Base-by-base conservation (phyloP, 92 coral and sea anemone species). In the Porites cylindrica region DNA sequence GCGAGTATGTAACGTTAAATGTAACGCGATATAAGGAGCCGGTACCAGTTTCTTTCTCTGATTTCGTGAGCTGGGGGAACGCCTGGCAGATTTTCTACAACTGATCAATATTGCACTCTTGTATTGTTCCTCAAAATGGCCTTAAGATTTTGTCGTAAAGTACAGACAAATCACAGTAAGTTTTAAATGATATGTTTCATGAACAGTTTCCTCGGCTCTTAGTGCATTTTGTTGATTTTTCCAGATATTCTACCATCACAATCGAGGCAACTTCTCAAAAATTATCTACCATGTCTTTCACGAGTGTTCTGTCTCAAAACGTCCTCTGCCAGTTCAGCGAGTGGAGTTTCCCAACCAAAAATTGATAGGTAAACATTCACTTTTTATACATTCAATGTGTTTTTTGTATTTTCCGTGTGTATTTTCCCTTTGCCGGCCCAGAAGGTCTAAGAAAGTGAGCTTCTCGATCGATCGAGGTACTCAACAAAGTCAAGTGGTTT, bases 121-220 rank as follows among this genome's bases (percentile, higher is more conserved):
- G 60, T 26, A 53, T 80, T 67, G 75, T 12, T 19, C 47, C 38
- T 24, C 19, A 81, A 69, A 29, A 81, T 81, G 85, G 85, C 85
- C 8, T 14, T 16, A 17, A 53, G 75, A 56, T 23, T 68, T 29
- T 65, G 54, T 56, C 32, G 66, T 18, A 81, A 81, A 81, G 58
- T 81, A 17, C 85, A 52, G 50, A 52, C 53, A 24, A 81, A 56
- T 32, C 70, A 6, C 77, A 19, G 86, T 82, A 72, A 70, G 86
- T 82, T 6, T n/a, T 20, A 12, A 20, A 9, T 32, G 3, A 60
- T 81, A 38, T 23, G 23, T 58, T 56, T 43, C 12, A 71, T 0
- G 61, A 8, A 56, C 3, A 10, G 19, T 1, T 26, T 18, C 32
- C 26, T 10, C 58, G 5, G n/a, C 26, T 50, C 12, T 53, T 2